Evolutionary conservation across 2,797 vertebrate species (phyloP).

Genomic region (Erethizon dorsatum): DNA sequence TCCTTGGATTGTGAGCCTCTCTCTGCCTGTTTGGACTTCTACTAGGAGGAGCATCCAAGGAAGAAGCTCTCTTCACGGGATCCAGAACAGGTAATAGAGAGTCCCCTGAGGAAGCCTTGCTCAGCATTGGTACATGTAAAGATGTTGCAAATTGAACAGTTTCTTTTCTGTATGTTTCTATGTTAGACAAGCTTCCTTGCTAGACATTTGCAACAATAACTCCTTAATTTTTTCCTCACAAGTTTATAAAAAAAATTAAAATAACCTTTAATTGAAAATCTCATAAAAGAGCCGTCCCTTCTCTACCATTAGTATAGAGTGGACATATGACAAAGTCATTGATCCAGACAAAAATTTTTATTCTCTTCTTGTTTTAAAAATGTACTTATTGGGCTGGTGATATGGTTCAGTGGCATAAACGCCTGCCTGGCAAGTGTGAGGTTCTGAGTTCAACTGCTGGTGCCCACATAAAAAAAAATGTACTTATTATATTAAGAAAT

Average conservation of each 20-base stretch:
- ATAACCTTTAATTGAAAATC: neutral
- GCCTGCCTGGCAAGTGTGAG: too few relatives aligned
- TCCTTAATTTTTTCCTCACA: neutral
- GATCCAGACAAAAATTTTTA: conserved; percentile 1
- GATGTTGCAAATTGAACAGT: neutral
- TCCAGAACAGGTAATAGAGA: neutral
- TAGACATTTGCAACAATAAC: neutral
- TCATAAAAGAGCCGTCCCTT: neutral
- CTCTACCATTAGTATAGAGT: neutral
- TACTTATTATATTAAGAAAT: conserved; percentile 15
- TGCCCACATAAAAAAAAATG: neutral
- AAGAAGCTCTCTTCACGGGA: neutral
- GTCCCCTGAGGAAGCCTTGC: neutral
- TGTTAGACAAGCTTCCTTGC: neutral
- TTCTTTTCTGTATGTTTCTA: neutral
- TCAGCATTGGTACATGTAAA: neutral
- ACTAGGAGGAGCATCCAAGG: neutral
- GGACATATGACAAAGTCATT: neutral
- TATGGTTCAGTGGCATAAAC: too few relatives aligned
- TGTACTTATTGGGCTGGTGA: neutral
- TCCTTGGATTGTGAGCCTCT: neutral
- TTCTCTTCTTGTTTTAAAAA: conserved; percentile 48
- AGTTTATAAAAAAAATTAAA: conserved; percentile 60
- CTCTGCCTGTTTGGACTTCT: neutral
- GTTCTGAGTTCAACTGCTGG: too few relatives aligned